Conservation (phyloP, 2,888 invertebrate species). For the Junonia oenone region DNA sequence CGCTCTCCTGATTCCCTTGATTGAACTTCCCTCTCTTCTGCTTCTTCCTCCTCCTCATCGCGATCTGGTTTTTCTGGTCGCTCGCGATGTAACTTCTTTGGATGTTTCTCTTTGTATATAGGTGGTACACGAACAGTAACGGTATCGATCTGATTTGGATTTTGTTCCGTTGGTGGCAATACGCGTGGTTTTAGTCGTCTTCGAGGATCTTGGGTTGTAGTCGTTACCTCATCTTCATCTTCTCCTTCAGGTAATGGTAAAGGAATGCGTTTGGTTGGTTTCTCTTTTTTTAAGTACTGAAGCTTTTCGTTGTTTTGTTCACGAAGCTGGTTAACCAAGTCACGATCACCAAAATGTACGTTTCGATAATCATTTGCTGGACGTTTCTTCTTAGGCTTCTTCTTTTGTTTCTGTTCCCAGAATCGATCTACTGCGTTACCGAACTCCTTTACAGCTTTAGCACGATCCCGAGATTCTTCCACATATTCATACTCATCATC, state of each 20-base stretch:
- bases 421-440: constrained; percentile 64
- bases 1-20: constrained; percentile 32
- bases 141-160: constrained; percentile 71
- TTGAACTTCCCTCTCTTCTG: constrained; percentile 28
- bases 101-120: constrained; percentile 65
- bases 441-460: constrained; percentile 55
- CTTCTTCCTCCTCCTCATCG: constrained; percentile 44
- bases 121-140: constrained; percentile 74
- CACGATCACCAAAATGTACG: constrained; percentile 68
- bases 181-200: constrained; percentile 59
- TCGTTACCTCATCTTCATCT: constrained; percentile 56
- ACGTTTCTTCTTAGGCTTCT: constrained; percentile 37
- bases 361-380: constrained; percentile 56
- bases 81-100: constrained; percentile 62
- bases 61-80: constrained; percentile 43
- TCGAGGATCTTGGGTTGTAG: constrained; percentile 67
- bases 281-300: constrained; percentile 47
- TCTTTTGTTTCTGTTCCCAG: constrained; percentile 56
- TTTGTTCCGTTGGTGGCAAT: constrained; percentile 70
- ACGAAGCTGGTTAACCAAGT: constrained; percentile 42
- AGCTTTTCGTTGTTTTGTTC: constrained; percentile 39
- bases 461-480: constrained; percentile 58
- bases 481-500: constrained; percentile 66
- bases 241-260: constrained; percentile 40
- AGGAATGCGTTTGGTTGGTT: constrained; percentile 42